These are phyloP conservation scores for Tetranychus truncatus DNA, from an alignment of 2,888 invertebrate genomes.

Conservation along the genomic window DNA sequence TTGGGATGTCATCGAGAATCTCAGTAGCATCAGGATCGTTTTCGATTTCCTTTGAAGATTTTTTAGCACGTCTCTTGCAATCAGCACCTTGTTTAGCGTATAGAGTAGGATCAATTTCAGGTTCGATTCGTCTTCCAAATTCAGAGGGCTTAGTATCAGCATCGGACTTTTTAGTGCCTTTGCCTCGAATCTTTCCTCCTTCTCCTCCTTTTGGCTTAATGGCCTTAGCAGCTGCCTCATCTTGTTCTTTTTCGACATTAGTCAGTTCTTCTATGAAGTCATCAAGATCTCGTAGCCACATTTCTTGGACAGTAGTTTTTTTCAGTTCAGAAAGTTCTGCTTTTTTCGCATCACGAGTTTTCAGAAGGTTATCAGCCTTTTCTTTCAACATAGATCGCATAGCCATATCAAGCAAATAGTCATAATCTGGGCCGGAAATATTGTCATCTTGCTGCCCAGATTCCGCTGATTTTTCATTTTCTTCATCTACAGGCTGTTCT, in stretches of 20 bases:
- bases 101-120: slow-evolving; percentile 31
- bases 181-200: not conserved
- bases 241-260: slow-evolving; percentile 52
- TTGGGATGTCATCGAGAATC: not conserved
- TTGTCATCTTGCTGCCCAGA: slow-evolving; percentile 31
- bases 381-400: slow-evolving; percentile 90
- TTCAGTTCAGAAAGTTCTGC: slow-evolving; percentile 44
- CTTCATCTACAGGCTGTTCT: not conserved
- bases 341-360: slow-evolving; percentile 59
- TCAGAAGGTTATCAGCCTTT: slow-evolving; percentile 68
- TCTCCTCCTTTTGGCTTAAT: not conserved
- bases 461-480: slow-evolving; percentile 21
- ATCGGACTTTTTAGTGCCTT: slow-evolving; percentile 7
- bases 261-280: slow-evolving; percentile 36
- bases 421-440: slow-evolving; percentile 31
- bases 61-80: slow-evolving; percentile 14
- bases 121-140: slow-evolving; percentile 31
- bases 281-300: slow-evolving; percentile 80
- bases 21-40: slow-evolving; percentile 5
- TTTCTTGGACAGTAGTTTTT: slow-evolving; percentile 50
- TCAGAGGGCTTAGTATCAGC: slow-evolving; percentile 39
- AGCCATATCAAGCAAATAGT: slow-evolving; percentile 83
- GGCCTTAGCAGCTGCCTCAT: slow-evolving; percentile 42
- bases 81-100: not conserved
- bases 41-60: not conserved